Evolutionary conservation across 1,140 invertebrate genomes (phyloP), one percentile per base, ranked within the genome.

Genomic region (Eurosta solidaginis): DNA sequence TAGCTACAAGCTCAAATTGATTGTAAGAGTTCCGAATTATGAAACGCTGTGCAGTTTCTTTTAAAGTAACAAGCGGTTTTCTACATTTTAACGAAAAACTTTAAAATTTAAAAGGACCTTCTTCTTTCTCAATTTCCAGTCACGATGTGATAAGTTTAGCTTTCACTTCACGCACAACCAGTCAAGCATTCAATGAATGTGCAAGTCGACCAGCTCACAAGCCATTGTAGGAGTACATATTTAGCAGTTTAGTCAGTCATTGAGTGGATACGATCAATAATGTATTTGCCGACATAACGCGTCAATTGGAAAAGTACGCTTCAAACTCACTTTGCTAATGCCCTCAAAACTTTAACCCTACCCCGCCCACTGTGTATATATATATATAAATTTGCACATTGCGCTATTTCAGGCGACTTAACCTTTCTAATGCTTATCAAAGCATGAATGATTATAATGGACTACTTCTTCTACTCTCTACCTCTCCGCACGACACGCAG

Each of bases 391-490:
- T n/a, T n/a, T n/a, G n/a, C n/a, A n/a, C 33, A 40, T 40, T 40
- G 59, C 59, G 59, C 59, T 68, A 47, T 74, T 74, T 74, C 73
- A 74, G 27, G 73, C 73, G 73, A 47, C 73, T 45, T 74, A 74
- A 74, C 73, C 73, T 74, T 74, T 74, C 44, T 74, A 74, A 74
- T 74, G 73, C 42, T 42, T 42, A 74, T n/a, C 42, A 74, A 74
- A 29, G 73, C 73, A 74, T 74, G 73, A 74, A 74, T 74, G 73
- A 74, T 74, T 74, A 74, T 47, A 74, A 74, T 74, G 73, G 42
- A 27, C 22, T 74, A 44, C 68, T 74, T n/a, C 6, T 40, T 14
- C 44, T 47, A 25, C 12, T 42, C 6, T 22, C 14, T 12, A 9
- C 52, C 45, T 12, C 14, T 17, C 22, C 49, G 1, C n/a, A 6